Evolutionary conservation across 2,888 invertebrate genomes (phyloP).

Genomic region (Stenichneumon culpator): DNA sequence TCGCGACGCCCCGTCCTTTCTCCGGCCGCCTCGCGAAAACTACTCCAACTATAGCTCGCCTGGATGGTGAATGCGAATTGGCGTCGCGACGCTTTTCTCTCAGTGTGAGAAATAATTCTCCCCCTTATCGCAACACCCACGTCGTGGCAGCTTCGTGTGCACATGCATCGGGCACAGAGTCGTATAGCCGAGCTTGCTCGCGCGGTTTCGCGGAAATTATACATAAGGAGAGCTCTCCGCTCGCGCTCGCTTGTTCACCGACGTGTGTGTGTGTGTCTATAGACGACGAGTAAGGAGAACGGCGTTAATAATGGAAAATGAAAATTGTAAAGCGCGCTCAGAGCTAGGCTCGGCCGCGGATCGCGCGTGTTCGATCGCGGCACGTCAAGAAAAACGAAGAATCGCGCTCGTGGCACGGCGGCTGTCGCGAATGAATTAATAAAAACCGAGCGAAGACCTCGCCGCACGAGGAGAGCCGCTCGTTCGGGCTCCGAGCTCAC

Average conservation of each 20-base stretch:
- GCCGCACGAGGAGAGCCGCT: conserved; percentile 25
- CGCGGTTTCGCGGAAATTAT: conserved; percentile 67
- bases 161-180: conserved; percentile 7
- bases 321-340: conserved; percentile 61
- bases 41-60: background rate
- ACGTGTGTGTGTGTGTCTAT: conserved; percentile 37
- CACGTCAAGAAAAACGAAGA: conserved; percentile 15
- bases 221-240: conserved; percentile 46
- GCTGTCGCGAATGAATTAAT: conserved; percentile 65
- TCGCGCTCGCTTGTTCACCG: conserved; percentile 39
- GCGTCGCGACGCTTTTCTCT: background rate
- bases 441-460: conserved; percentile 56
- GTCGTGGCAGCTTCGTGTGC: conserved; percentile 55
- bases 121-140: conserved; percentile 52
- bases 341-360: conserved; percentile 48
- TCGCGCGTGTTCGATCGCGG: conserved; percentile 59
- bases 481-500: conserved; percentile 38
- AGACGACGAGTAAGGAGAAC: conserved; percentile 32
- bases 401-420: conserved; percentile 36
- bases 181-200: conserved; percentile 20
- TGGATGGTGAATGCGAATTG: conserved; percentile 12
- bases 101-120: conserved; percentile 20
- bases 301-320: conserved; percentile 47
- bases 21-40: conserved; percentile 8
- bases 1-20: background rate